A percentile compares a stretch with the other conserved stretches of the same genome.
These are phyloP conservation scores for Bugula neritina DNA, from an alignment of 2,888 invertebrate genomes.

Conservation along the genomic window DNA sequence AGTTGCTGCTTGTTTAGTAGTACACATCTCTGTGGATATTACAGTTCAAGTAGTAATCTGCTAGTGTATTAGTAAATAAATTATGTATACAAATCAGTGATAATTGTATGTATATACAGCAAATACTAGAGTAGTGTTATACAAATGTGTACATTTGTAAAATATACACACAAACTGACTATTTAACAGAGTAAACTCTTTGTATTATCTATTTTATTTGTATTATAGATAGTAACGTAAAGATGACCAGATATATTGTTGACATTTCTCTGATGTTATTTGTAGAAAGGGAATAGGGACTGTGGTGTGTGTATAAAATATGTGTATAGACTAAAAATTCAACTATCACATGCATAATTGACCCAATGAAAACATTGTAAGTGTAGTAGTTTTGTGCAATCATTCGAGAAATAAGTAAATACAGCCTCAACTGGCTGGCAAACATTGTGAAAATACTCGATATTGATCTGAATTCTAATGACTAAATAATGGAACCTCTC, in stretches of 20 bases:
- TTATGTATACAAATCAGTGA: conserved; percentile 12
- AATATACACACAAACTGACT: background rate
- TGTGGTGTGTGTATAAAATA: background rate
- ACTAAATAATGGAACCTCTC: conserved; percentile 23
- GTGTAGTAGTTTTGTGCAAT: conserved; percentile 20
- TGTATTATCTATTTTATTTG: conserved; percentile 24
- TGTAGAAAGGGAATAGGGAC: background rate
- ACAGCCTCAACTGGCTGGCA: conserved; percentile 22
- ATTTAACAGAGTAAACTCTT: background rate
- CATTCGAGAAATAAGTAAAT: conserved; percentile 17
- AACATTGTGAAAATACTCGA: background rate
- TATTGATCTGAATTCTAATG: conserved; percentile 7
- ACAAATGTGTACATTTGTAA: conserved; percentile 27
- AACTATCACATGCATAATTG: background rate
- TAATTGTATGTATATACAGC: conserved; percentile 21
- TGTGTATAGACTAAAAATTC: conserved; percentile 10
- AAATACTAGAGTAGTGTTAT: background rate
- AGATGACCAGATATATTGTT: conserved; percentile 10
- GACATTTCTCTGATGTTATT: conserved; percentile 1
- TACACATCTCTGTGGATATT: too few species aligned
- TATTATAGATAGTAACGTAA: background rate
- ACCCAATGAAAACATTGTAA: background rate
- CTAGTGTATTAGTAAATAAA: conserved; percentile 16
- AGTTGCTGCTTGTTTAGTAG: too few species aligned
- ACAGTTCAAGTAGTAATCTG: too few species aligned